A percentile compares a stretch with the other conserved stretches of the same genome.
phyloP scores from a whole-genome alignment of 2,113 vertebrate genomes.

The cattle (Bos taurus) region ARS-UCD2.0 NC_037348.1:61211501-61212000 shows the following conservation, averaged over 20 bases:
- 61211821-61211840: not conserved
- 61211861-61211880: not conserved
- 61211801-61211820: not conserved
- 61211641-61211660: not conserved
- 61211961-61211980: not conserved
- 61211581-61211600: not conserved
- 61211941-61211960: not conserved
- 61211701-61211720: not conserved
- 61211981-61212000: not conserved
- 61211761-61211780: not conserved
- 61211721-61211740: not conserved
- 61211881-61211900: not conserved
- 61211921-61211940: not conserved
- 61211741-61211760: not conserved
- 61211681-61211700: not conserved
- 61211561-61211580: not conserved
- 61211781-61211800: fast-evolving
- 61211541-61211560: not conserved
- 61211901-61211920: not conserved
- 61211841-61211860: not conserved
- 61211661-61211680: not conserved
- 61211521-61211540: not conserved
- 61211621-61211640: not conserved
- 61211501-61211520: not conserved
- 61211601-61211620: not conserved